Conservation (phyloP, 2,113 vertebrate species). For the Brachirus orientalis region DNA sequence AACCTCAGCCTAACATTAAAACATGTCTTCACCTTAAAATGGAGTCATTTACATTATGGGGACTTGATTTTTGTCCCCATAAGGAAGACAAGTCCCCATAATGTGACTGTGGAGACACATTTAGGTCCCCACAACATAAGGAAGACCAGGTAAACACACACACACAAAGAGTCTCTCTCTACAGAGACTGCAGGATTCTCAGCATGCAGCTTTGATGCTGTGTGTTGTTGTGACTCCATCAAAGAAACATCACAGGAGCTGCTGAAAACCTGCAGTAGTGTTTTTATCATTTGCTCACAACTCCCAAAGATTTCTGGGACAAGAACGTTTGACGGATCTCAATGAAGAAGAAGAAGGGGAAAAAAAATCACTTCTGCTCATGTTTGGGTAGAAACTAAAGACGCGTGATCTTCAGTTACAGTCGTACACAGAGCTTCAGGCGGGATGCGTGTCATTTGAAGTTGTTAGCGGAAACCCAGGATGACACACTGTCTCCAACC, state of each 20-base stretch:
- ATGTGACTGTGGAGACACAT: no score
- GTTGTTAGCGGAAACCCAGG: not conserved
- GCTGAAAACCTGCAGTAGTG: constrained; percentile 7
- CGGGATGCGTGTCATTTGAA: not conserved
- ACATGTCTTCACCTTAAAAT: no score
- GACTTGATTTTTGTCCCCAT: no score
- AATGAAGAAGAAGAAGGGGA: not conserved
- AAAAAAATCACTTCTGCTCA: not conserved
- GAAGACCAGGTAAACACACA: no score
- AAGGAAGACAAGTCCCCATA: no score
- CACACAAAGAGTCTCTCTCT: not conserved
- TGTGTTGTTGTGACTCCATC: constrained; percentile 16
- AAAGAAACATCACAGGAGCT: constrained; percentile 11
- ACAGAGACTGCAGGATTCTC: constrained; percentile 35
- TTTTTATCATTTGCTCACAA: not conserved
- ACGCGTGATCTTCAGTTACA: no score
- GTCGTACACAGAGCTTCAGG: not conserved
- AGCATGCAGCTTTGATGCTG: constrained; percentile 18
- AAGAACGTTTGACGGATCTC: no score
- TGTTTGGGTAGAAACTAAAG: not conserved
- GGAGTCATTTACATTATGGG: no score
- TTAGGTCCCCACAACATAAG: no score
- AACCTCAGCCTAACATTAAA: no score
- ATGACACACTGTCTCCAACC: not conserved
- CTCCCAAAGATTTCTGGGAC: no score